phyloP scores from a whole-genome alignment of 35 echinoderm and acorn worm genomes.

The Heliocidaris tuberculata region DNA sequence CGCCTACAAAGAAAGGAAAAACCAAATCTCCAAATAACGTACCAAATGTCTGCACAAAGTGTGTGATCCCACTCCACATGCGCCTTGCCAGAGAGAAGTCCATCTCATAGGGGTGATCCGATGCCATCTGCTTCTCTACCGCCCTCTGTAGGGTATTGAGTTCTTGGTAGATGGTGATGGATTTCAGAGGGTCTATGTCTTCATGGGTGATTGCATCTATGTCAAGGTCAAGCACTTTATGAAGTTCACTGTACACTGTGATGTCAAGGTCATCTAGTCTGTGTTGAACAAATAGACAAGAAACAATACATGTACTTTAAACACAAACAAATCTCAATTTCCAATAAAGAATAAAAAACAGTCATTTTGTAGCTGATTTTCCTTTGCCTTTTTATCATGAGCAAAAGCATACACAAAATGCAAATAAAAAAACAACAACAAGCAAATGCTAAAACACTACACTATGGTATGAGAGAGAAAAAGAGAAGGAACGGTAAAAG shows the following conservation, averaged over 20 bases:
- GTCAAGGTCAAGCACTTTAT: neutral
- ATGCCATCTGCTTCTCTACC: slow-evolving; percentile 22
- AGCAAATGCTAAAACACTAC: too few relatives aligned
- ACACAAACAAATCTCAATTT: too few relatives aligned
- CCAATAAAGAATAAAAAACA: too few relatives aligned
- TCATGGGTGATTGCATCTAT: neutral
- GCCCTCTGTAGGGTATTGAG: slow-evolving; percentile 20
- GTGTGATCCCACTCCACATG: slow-evolving; percentile 41
- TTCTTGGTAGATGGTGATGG: slow-evolving; percentile 35
- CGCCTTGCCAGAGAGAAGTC: slow-evolving; percentile 47
- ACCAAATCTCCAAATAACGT: slow-evolving; percentile 11
- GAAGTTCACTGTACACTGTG: neutral
- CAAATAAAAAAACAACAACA: too few relatives aligned
- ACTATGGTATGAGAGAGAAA: too few relatives aligned
- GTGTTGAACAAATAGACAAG: neutral
- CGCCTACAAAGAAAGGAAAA: too few relatives aligned
- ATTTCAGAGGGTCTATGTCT: neutral
- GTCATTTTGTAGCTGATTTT: too few relatives aligned
- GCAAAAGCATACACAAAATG: too few relatives aligned
- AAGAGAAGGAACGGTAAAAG: too few relatives aligned
- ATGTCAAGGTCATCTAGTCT: neutral
- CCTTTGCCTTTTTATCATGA: too few relatives aligned
- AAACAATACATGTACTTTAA: neutral
- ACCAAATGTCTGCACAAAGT: slow-evolving; percentile 19
- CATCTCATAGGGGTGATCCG: slow-evolving; percentile 12